These are phyloP conservation scores for Cichladusa arquata DNA, from an alignment of 2,113 vertebrate genomes.

Conservation along the genomic window DNA sequence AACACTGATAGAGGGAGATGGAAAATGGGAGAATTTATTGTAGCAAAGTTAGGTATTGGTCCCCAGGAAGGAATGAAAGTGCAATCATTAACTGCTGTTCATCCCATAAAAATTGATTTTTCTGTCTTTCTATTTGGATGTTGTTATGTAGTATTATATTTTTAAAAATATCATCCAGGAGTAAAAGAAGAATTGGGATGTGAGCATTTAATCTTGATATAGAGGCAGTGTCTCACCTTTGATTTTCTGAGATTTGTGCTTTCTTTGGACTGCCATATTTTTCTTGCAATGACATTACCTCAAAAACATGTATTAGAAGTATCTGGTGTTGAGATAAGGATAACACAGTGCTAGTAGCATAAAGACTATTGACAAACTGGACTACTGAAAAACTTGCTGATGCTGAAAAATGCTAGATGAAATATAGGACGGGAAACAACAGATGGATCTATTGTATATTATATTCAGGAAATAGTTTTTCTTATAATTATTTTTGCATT, in stretches of 20 bases:
- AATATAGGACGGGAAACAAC: background rate
- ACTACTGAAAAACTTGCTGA: background rate
- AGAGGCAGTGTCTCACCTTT: background rate
- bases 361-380: background rate
- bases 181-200: background rate
- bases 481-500: background rate
- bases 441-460: background rate
- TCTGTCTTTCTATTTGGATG: background rate
- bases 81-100: background rate
- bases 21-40: slow-evolving; percentile 5
- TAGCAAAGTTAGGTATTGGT: background rate
- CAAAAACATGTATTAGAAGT: background rate
- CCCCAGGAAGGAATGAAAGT: background rate
- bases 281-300: background rate
- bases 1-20: background rate
- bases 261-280: background rate
- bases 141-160: background rate
- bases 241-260: background rate
- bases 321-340: background rate
- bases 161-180: background rate
- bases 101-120: background rate
- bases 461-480: background rate
- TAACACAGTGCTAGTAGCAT: background rate
- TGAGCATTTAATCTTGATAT: background rate
- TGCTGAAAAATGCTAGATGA: background rate